Base-by-base conservation (phyloP, 2,113 vertebrate genomes). In the Gnathonemus longibarbis region DNA sequence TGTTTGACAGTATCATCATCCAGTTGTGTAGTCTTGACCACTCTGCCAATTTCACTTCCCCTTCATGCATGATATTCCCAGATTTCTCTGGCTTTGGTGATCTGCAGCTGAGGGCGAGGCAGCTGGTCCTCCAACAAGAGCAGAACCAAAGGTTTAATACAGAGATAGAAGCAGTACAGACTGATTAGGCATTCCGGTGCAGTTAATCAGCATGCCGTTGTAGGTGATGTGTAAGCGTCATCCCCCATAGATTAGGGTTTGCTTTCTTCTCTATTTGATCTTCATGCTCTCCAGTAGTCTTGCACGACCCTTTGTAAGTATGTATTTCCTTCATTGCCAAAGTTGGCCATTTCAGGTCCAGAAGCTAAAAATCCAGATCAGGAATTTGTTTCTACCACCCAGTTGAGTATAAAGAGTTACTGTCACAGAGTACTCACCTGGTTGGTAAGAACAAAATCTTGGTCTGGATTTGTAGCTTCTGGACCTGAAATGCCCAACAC, bases 291-390 rank as follows among this genome's bases (percentile, higher is more conserved):
- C 56, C 88, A 77, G 62, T 77, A 77, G 39, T 15, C 88, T 77
- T 89, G 88, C 88, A 89, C 66, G 62, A 77, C 46, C 70, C 31
- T 89, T 66, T 89, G 88, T 77, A 89, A 77, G 88, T 89, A 27
- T 89, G 45, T 35, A n/a, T 89, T 74, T 74, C 70, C 58, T 50
- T 89, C 21, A 62, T 62, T 62, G 56, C 7, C 56, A n/a, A 24
- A 24, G 24, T 62, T 58, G 21, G 21, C 19, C 21, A 8, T 58
- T 58, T 58, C 21, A n/a, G 56, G 10, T 62, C 7, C 56, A 62
- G 56, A n/a, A 62, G 24, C 7, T 58, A 62, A 24, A 62, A 62
- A 62, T 62, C 56, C 56, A 62, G 56, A 62, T 24, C 56, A 62
- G 8, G 24, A 62, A n/a, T n/a, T 62, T 62, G 21, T 62, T 62